phyloP scores from a whole-genome alignment of 1,140 invertebrate species.

The Drosophila cardini region DNA sequence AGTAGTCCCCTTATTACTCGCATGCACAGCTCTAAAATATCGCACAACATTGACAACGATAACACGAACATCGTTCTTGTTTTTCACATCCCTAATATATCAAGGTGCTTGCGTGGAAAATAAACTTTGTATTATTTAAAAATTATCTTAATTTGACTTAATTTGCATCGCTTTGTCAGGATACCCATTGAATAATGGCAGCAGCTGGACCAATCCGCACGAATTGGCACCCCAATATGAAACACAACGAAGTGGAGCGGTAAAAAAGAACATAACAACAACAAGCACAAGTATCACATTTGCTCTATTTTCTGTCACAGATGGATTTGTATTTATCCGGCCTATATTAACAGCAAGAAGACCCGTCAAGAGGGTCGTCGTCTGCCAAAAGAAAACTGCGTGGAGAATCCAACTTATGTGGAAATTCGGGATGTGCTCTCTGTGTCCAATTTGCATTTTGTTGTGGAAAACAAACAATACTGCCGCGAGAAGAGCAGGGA shows the following conservation, averaged over 20 bases:
- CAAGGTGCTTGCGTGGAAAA: constrained; percentile 75
- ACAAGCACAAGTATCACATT: constrained; percentile 28
- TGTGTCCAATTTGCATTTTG: constrained; percentile 92
- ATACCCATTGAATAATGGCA: constrained; percentile 74
- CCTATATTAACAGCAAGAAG: constrained; percentile 97
- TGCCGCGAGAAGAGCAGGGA: constrained; percentile 96
- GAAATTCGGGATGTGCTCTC: constrained; percentile 97
- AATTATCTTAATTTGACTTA: neutral
- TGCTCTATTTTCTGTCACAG: constrained; percentile 85
- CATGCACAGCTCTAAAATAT: neutral
- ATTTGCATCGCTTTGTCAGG: neutral
- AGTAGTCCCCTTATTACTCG: neutral
- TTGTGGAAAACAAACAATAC: constrained; percentile 98
- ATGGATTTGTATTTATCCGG: constrained; percentile 98
- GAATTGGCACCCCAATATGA: constrained; percentile 88
- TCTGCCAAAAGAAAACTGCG: constrained; percentile 93
- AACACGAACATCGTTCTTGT: neutral
- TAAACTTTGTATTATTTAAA: constrained; percentile 38
- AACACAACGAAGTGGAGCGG: constrained; percentile 87
- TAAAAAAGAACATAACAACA: constrained; percentile 59
- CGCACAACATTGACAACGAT: constrained; percentile 7
- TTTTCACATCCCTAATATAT: constrained; percentile 46
- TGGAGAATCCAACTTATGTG: constrained; percentile 96
- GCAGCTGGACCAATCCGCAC: constrained; percentile 81
- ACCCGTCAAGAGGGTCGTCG: constrained; percentile 94